Base-by-base conservation (phyloP, 2,888 invertebrate genomes). In the Teinopalpus imperialis region DNA sequence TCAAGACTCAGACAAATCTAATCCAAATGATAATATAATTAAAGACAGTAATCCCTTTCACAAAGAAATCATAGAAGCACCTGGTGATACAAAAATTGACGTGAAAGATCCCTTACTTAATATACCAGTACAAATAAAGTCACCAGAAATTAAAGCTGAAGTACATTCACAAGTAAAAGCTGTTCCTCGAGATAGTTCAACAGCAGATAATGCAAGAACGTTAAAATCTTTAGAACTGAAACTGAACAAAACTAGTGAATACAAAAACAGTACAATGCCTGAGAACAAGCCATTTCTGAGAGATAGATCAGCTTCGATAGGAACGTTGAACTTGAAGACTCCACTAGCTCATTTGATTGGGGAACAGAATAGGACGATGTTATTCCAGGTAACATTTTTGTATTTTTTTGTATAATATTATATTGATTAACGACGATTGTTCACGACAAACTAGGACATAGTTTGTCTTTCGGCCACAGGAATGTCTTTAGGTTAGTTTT, bases 341-440 rank as follows among this genome's bases (percentile, higher is more conserved):
- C 69, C 90, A 30, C 64, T 89, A 3, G 57, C 88, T 0, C 88
- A 89, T 36, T 54, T 89, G 23, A 81, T 89, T 51, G 87, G 87
- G 0, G 95, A 96, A 53, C 95, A 95, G 63, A 97, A 97, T 79
- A 91, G 97, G 31, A 98, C 97, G 0, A 98, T 98, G 98, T 91
- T 98, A 24, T 94, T 98, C 68, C 94, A 94, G 78, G 94, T 95
- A 61, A 89, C 90, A 36, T 24, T 21, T 20, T n/a, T n/a, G n/a
- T n/a, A n/a, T n/a, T n/a, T n/a, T n/a, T n/a, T n/a, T n/a, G n/a
- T n/a, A n/a, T n/a, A n/a, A n/a, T n/a, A n/a, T n/a, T n/a, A n/a
- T n/a, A n/a, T n/a, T n/a, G n/a, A n/a, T n/a, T n/a, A n/a, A n/a
- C n/a, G n/a, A n/a, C n/a, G n/a, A n/a, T n/a, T n/a, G n/a, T n/a